Percentiles rank a stretch among this genome's conserved stretches.
phyloP scores from a whole-genome alignment of 1,140 invertebrate genomes.

The Rhopalosiphum padi region DNA sequence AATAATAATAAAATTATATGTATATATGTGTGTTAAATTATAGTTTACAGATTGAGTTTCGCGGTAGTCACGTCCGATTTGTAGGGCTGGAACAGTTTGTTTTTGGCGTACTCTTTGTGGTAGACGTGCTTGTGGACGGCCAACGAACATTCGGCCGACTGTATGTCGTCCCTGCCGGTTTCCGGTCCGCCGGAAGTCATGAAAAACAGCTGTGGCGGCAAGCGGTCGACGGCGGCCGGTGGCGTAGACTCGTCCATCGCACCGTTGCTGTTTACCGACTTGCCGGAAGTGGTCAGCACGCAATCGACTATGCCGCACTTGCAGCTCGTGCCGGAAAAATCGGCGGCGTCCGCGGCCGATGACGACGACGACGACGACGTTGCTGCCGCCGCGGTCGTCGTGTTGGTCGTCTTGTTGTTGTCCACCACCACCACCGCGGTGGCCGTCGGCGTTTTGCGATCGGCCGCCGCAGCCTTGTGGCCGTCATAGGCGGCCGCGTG shows the following conservation, averaged over 20 bases:
- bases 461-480: neutral
- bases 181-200: neutral
- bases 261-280: neutral
- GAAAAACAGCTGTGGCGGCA: slow-evolving; percentile 34
- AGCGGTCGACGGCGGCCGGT: neutral
- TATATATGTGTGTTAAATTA: neutral
- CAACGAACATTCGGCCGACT: slow-evolving; percentile 53
- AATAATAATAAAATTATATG: neutral
- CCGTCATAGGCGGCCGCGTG: slow-evolving; percentile 56
- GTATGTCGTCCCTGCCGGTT: slow-evolving; percentile 5
- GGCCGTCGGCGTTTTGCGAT: slow-evolving; percentile 33
- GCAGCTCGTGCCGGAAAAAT: slow-evolving; percentile 60
- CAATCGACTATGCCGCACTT: slow-evolving; percentile 62
- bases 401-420: slow-evolving; percentile 59
- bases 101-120: slow-evolving; percentile 59
- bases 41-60: slow-evolving; percentile 7
- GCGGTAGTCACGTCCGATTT: slow-evolving; percentile 59
- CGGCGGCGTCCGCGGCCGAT: slow-evolving; percentile 53
- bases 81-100: slow-evolving; percentile 61
- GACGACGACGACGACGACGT: slow-evolving; percentile 49
- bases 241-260: neutral
- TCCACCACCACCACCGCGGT: slow-evolving; percentile 56
- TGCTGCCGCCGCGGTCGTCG: slow-evolving; percentile 53
- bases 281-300: slow-evolving; percentile 59
- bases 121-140: slow-evolving; percentile 30